phyloP scores from a whole-genome alignment of 2,113 vertebrate species.

The Callithrix jacchus region DNA sequence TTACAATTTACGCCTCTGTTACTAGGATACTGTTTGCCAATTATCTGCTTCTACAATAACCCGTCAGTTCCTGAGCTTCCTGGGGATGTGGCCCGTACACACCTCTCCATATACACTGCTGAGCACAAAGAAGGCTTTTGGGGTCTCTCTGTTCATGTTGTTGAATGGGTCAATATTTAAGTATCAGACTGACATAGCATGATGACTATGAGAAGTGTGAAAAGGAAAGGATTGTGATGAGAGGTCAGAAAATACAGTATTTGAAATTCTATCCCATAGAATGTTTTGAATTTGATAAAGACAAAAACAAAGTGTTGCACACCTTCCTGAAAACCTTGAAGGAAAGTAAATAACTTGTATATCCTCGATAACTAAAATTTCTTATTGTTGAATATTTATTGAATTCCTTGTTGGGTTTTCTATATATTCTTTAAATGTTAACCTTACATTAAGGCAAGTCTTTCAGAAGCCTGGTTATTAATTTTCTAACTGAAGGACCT shows the following conservation, averaged over 20 bases:
- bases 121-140: neutral
- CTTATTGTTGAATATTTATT: neutral
- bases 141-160: neutral
- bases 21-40: neutral
- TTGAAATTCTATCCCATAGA: neutral
- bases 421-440: neutral
- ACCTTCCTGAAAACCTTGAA: neutral
- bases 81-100: too few relatives aligned
- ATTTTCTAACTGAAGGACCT: neutral
- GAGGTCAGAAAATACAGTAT: neutral
- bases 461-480: neutral
- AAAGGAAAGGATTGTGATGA: neutral
- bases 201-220: neutral
- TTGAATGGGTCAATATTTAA: neutral
- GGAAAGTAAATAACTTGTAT: neutral
- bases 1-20: neutral
- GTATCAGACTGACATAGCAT: neutral
- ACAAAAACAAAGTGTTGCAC: neutral
- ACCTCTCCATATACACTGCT: too few relatives aligned
- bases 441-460: neutral
- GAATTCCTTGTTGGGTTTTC: neutral
- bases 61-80: neutral
- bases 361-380: neutral
- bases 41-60: neutral
- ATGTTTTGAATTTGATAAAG: neutral